phyloP scores from a whole-genome alignment of 2,113 vertebrate genomes.

The Barnardius zonarius region DNA sequence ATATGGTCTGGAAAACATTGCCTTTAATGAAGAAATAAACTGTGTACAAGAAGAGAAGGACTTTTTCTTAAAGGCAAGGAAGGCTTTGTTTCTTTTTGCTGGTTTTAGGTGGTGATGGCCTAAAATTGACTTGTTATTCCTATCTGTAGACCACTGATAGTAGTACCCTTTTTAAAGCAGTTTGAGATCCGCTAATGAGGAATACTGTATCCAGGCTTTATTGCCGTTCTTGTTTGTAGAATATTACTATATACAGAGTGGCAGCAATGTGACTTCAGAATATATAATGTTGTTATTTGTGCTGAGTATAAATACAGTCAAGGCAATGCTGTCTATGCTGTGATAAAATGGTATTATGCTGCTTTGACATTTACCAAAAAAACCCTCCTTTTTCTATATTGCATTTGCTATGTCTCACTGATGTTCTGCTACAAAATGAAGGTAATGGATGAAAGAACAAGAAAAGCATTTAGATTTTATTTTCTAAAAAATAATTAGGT shows the following conservation, averaged over 20 bases:
- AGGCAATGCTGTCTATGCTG: neutral
- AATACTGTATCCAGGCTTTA: neutral
- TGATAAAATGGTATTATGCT: constrained; percentile 15
- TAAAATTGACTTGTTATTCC: neutral
- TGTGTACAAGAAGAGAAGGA: neutral
- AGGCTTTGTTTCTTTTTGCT: neutral
- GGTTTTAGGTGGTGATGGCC: neutral
- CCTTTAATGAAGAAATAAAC: neutral
- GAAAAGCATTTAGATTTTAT: constrained; percentile 17
- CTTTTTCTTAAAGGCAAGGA: neutral
- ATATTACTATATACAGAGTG: neutral
- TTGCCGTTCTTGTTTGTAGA: neutral
- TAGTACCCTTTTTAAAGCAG: neutral
- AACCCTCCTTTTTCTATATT: neutral
- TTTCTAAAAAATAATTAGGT: neutral
- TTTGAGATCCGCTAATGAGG: neutral
- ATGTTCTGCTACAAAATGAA: neutral
- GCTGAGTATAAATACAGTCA: neutral
- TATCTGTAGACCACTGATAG: neutral
- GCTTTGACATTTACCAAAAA: constrained; percentile 45
- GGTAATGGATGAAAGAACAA: neutral
- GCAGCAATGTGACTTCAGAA: constrained; percentile 5
- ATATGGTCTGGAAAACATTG: neutral
- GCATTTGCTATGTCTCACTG: neutral
- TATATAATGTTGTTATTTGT: constrained; percentile 38